Evolutionary conservation across 2,888 invertebrate genomes (phyloP), one percentile per base, ranked within the genome.

Genomic region (Himalopsyche japonica): DNA sequence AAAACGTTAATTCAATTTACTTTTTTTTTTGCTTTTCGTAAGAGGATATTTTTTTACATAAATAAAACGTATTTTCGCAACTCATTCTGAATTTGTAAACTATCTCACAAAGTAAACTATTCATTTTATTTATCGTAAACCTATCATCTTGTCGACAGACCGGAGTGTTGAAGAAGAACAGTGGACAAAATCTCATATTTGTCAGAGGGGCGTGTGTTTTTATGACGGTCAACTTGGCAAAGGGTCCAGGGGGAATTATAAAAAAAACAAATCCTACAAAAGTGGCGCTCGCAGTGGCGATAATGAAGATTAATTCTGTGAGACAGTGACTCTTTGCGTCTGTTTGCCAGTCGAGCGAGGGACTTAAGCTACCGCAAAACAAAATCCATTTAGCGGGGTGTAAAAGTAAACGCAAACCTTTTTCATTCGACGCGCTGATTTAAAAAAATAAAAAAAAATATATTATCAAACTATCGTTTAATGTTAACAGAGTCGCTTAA

Each of bases 251-350:
- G 30, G 76, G 76, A 32, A 30, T 34, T 76, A 34, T 76, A 76
- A 76, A 76, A 76, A 76, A 76, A 76, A 34, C 24, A 76, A 76
- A 76, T 76, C 76, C 76, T 34, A 32, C 34, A 30, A 76, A 76
- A 76, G 76, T 76, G 76, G 76, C 76, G 76, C 76, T 76, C 76
- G 34, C 32, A 27, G 76, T n/a, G 76, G 34, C 76, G 76, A 76
- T 76, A 76, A 76, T 76, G 76, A 76, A 76, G 76, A 76, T 76
- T 76, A 76, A 76, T 76, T 76, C 12, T 30, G 76, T 34, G 18
- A 18, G 76, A 20, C 32, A 57, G 20, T 57, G 57, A 76, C 76
- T 76, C 76, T 27, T 27, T 27, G 34, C 76, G 30, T 76, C 20
- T 76, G 76, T 34, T 76, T 76, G 76, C n/a, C 76, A 27, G 24